Evolutionary conservation across 2,888 invertebrate genomes (phyloP).

Genomic region (Cerastis leucographa): DNA sequence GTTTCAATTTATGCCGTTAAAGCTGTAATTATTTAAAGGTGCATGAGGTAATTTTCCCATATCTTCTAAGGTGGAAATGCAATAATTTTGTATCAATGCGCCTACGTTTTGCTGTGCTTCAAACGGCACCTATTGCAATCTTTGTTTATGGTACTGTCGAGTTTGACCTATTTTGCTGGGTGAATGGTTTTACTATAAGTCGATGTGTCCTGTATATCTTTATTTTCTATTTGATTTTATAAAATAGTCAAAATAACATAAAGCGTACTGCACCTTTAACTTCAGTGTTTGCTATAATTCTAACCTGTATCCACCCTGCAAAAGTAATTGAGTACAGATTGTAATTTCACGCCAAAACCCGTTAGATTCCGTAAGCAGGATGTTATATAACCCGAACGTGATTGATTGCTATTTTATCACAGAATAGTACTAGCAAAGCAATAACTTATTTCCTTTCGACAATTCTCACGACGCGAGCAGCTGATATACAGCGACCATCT

Average conservation of each 20-base stretch:
- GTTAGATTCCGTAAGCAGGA: slow-evolving; percentile 36
- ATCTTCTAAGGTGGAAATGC: slow-evolving; percentile 56
- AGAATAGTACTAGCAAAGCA: slow-evolving; percentile 36
- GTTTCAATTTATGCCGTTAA: slow-evolving; percentile 62
- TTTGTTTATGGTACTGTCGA: slow-evolving; percentile 36
- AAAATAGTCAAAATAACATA: background rate
- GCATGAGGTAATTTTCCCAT: slow-evolving; percentile 59
- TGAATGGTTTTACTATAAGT: slow-evolving; percentile 12
- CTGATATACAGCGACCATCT: slow-evolving; percentile 25
- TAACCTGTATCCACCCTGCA: background rate
- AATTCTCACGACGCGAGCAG: slow-evolving; percentile 52
- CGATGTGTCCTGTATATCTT: background rate
- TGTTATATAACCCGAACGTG: slow-evolving; percentile 33
- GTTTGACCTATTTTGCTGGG: slow-evolving; percentile 36
- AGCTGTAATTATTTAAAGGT: slow-evolving; percentile 58
- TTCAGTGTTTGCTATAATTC: background rate
- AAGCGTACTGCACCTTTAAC: background rate
- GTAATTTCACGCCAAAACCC: slow-evolving; percentile 4
- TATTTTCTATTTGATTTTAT: background rate
- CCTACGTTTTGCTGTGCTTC: slow-evolving; percentile 13
- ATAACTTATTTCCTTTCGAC: slow-evolving; percentile 53
- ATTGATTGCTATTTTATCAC: slow-evolving; percentile 47
- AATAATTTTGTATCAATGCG: slow-evolving; percentile 57
- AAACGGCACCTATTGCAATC: slow-evolving; percentile 35
- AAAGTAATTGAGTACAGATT: slow-evolving; percentile 14